These are phyloP conservation scores for Anoplophora glabripennis DNA, from an alignment of 1,140 invertebrate genomes.

Conservation along the genomic window DNA sequence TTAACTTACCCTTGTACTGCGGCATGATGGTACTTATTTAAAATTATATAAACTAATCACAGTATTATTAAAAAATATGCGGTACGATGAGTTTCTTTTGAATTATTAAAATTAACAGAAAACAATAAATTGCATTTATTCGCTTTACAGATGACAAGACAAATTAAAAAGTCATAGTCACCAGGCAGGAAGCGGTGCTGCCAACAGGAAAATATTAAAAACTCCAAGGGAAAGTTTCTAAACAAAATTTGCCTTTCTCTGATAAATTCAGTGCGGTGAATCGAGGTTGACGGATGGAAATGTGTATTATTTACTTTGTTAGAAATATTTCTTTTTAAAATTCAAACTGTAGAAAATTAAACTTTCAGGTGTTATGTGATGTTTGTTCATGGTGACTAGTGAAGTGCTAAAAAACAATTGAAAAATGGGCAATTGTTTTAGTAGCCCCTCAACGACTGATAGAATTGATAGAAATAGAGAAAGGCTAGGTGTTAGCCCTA, in stretches of 20 bases:
- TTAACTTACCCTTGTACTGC: conserved; percentile 36
- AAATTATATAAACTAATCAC: not conserved
- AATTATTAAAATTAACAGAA: not conserved
- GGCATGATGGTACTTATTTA: conserved; percentile 28
- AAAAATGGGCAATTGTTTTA: conserved; percentile 71
- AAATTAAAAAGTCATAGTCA: not conserved
- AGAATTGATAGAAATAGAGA: conserved; percentile 60
- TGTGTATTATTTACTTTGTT: conserved; percentile 5
- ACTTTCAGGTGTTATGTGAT: conserved; percentile 8
- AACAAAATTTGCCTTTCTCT: conserved; percentile 25
- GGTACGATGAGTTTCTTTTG: not conserved
- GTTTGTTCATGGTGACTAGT: conserved; percentile 30
- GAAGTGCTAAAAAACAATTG: conserved; percentile 19
- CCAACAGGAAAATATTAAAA: not conserved
- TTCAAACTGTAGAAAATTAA: not conserved
- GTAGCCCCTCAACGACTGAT: conserved; percentile 63
- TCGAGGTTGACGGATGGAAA: conserved; percentile 23
- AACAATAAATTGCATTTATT: not conserved
- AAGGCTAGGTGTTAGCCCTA: conserved; percentile 44
- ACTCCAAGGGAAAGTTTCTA: conserved; percentile 28
- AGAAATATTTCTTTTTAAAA: conserved; percentile 7
- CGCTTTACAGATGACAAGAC: not conserved
- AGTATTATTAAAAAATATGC: not conserved
- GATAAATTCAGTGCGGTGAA: conserved; percentile 8
- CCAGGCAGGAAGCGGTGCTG: not conserved